These are phyloP conservation scores for Eilema sororculum DNA, from an alignment of 2,888 invertebrate genomes.

Conservation along the genomic window DNA sequence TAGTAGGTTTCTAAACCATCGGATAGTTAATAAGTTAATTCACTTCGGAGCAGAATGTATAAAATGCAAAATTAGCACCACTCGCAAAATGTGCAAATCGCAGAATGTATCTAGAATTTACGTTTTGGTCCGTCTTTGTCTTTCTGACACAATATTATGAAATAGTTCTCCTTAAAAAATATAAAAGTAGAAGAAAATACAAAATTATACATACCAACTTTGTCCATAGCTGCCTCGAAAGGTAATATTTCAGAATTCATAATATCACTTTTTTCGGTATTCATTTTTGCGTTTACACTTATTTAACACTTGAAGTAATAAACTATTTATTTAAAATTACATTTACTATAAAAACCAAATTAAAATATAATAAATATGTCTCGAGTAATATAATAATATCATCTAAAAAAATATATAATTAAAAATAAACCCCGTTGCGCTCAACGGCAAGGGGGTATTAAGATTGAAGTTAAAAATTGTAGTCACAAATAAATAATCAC, in stretches of 20 bases:
- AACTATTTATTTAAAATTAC: neutral
- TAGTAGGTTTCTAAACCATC: no score
- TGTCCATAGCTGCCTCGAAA: constrained; percentile 63
- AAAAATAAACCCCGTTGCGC: neutral
- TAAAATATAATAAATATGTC: no score
- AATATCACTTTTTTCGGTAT: constrained; percentile 27
- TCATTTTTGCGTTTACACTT: neutral
- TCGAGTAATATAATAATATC: no score
- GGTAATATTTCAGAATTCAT: constrained; percentile 45
- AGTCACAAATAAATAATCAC: constrained; percentile 1
- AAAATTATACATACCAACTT: constrained; percentile 56
- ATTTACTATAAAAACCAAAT: no score
- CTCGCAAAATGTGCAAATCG: no score
- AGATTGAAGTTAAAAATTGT: neutral
- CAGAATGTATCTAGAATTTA: no score
- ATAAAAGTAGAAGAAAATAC: neutral
- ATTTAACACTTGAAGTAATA: neutral
- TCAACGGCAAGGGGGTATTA: neutral
- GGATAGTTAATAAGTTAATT: no score
- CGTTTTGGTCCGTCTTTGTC: no score
- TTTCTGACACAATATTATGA: no score
- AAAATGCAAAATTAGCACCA: no score
- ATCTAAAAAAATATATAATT: neutral
- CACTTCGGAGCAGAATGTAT: no score
- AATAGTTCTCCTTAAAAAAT: neutral